Evolutionary conservation across 2,113 vertebrate genomes (phyloP).

Genomic region (Myxocyprinus asiaticus): DNA sequence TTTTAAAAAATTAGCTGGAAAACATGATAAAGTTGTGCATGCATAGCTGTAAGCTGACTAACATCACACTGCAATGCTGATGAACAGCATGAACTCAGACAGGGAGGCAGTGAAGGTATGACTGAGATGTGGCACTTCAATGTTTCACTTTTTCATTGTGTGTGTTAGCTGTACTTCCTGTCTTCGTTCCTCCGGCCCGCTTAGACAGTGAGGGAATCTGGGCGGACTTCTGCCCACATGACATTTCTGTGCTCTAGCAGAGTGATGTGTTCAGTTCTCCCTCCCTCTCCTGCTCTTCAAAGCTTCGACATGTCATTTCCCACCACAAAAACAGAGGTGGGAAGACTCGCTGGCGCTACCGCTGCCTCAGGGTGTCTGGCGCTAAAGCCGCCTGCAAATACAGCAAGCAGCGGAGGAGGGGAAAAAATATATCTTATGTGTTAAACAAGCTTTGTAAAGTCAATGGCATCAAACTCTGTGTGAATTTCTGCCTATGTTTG

Average conservation of each 20-base stretch:
- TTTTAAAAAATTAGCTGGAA: no score
- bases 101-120: slow-evolving; percentile 39
- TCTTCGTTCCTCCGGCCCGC: slow-evolving; percentile 80
- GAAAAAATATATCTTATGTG: slow-evolving; percentile 44
- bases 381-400: slow-evolving; percentile 83
- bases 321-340: slow-evolving; percentile 88
- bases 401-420: slow-evolving; percentile 70
- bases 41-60: slow-evolving; percentile 46
- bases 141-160: neutral
- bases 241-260: slow-evolving; percentile 70
- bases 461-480: slow-evolving; percentile 68
- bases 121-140: slow-evolving; percentile 30
- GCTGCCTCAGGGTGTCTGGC: slow-evolving; percentile 85
- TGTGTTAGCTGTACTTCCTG: slow-evolving; percentile 66
- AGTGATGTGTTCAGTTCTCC: slow-evolving; percentile 76
- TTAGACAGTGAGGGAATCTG: slow-evolving; percentile 74
- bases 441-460: slow-evolving; percentile 65
- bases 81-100: neutral
- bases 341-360: slow-evolving; percentile 84
- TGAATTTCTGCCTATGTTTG: no score
- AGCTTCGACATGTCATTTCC: slow-evolving; percentile 83
- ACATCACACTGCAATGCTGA: slow-evolving; percentile 4
- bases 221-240: slow-evolving; percentile 80
- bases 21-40: no score
- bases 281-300: slow-evolving; percentile 79